Conservation (phyloP, 64 coral and sea anemone species). For the Montipora sp. region DNA sequence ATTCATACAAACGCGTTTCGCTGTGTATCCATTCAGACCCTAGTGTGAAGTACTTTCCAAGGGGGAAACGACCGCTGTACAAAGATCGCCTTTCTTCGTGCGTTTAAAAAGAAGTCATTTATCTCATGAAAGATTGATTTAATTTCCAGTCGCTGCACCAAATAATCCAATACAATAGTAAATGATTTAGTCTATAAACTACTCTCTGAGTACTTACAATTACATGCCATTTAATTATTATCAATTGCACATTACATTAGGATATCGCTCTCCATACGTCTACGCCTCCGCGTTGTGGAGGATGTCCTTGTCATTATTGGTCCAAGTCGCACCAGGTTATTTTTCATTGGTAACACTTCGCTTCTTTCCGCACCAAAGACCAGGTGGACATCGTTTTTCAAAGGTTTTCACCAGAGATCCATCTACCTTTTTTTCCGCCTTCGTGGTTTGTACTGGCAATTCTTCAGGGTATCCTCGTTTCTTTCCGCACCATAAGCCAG, state of each 20-base stretch:
- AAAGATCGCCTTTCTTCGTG: too few species aligned
- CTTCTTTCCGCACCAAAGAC: conserved; percentile 50
- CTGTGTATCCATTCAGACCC: too few species aligned
- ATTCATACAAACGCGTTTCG: too few species aligned
- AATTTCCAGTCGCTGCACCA: neutral
- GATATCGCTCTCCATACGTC: too few species aligned
- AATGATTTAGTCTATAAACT: neutral
- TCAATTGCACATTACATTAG: too few species aligned
- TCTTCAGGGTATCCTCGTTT: neutral
- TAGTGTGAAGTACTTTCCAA: too few species aligned
- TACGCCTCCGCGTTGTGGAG: too few species aligned
- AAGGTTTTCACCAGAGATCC: neutral
- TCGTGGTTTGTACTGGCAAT: neutral
- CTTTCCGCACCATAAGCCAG: conserved; percentile 58
- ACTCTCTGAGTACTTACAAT: neutral
- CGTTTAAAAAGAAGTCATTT: neutral
- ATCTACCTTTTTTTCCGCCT: neutral
- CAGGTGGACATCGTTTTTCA: conserved; percentile 43
- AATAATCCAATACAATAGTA: neutral
- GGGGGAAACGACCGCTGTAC: too few species aligned
- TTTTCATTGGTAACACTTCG: neutral
- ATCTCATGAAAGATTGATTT: neutral
- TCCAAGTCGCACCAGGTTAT: neutral
- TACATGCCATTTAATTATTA: too few species aligned
- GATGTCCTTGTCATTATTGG: neutral